Conservation (phyloP, 2,888 invertebrate genomes). For the Acleris laterana region DNA sequence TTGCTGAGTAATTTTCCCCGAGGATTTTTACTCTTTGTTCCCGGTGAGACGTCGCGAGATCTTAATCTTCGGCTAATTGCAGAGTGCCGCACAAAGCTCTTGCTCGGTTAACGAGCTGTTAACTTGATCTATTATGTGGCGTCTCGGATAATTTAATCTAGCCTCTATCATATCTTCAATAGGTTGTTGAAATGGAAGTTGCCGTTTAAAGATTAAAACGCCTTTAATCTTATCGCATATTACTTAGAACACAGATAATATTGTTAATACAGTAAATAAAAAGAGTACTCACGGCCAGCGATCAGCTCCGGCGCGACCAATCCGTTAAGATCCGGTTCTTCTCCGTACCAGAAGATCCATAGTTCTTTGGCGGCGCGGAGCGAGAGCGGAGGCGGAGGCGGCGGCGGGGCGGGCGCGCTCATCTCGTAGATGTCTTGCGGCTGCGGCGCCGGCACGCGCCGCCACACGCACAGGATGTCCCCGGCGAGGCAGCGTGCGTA, state of each 20-base stretch:
- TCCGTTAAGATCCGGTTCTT: conserved; percentile 95
- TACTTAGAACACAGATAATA: not conserved
- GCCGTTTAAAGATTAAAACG: not conserved
- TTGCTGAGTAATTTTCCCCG: conserved; percentile 26
- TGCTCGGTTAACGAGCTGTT: conserved; percentile 71
- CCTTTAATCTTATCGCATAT: not conserved
- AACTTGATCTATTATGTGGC: conserved; percentile 63
- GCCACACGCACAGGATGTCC: conserved; percentile 99
- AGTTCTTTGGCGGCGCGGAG: conserved; percentile 96
- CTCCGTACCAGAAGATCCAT: conserved; percentile 99
- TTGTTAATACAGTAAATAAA: conserved; percentile 11
- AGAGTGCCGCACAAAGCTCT: conserved; percentile 56
- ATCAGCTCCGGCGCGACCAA: conserved; percentile 94
- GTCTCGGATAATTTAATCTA: conserved; percentile 28
- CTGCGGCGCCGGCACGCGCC: conserved; percentile 89
- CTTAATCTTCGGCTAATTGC: conserved; percentile 72
- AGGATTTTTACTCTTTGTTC: conserved; percentile 49
- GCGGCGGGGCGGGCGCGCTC: conserved; percentile 81
- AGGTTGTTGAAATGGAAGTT: conserved; percentile 12
- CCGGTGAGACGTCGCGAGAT: conserved; percentile 56
- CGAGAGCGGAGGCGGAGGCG: conserved; percentile 92
- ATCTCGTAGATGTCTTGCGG: conserved; percentile 80
- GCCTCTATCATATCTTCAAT: conserved; percentile 12
- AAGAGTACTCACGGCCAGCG: conserved; percentile 89
- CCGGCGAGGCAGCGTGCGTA: conserved; percentile 96